A percentile compares a stretch with the other conserved stretches of the same genome.
Evolutionary conservation across 2,888 invertebrate species (phyloP).

Genomic region (Andrena trimmerana): DNA sequence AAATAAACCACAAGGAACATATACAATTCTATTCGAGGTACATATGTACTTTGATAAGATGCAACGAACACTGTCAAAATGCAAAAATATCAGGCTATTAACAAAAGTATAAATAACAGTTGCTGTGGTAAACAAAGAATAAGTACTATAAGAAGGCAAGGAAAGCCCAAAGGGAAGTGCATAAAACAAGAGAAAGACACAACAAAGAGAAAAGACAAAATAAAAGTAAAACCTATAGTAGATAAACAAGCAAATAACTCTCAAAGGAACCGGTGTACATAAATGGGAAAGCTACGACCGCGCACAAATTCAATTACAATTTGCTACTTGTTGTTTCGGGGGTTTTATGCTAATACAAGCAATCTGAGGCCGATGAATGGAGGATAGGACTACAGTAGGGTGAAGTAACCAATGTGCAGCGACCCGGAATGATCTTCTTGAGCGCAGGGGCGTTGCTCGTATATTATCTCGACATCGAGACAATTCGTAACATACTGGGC

Average conservation of each 20-base stretch:
- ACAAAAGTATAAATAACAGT: no score
- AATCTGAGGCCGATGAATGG: constrained; percentile 69
- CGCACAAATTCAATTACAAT: constrained; percentile 63
- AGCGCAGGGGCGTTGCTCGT: constrained; percentile 71
- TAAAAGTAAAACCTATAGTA: neutral
- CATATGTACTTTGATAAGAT: no score
- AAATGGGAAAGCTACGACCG: neutral
- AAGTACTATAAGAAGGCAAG: no score
- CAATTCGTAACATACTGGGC: constrained; percentile 64
- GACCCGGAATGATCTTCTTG: constrained; percentile 74
- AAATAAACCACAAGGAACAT: no score
- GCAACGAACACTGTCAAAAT: no score
- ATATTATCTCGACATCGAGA: constrained; percentile 68
- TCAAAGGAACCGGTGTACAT: neutral
- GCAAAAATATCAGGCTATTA: no score
- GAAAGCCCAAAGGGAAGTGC: no score
- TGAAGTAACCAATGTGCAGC: constrained; percentile 68
- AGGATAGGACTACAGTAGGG: constrained; percentile 57
- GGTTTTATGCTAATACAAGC: constrained; percentile 72
- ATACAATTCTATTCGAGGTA: no score
- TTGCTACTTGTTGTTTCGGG: constrained; percentile 59
- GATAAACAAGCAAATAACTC: neutral
- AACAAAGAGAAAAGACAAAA: neutral
- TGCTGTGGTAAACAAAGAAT: no score
- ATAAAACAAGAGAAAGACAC: no score